These are phyloP conservation scores for Irena cyanogastra DNA, from an alignment of 2,113 vertebrate species.

Conservation along the genomic window DNA sequence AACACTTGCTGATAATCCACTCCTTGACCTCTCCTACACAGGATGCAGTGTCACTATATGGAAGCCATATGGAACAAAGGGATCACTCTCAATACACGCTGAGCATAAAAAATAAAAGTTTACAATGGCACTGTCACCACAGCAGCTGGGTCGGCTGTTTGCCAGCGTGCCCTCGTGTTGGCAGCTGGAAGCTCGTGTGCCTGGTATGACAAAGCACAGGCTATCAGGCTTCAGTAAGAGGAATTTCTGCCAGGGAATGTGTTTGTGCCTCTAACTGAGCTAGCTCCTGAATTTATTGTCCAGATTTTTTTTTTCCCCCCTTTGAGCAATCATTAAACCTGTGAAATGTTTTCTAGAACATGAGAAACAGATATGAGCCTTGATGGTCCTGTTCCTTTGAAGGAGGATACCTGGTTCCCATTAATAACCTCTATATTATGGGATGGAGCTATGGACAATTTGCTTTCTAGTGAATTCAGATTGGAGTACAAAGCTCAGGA, in stretches of 20 bases:
- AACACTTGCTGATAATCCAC: conserved; percentile 57
- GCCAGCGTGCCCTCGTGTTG: conserved; percentile 29
- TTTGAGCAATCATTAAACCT: conserved; percentile 14
- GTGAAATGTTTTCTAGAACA: conserved; percentile 32
- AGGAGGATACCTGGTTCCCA: conserved; percentile 56
- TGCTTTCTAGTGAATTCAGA: conserved; percentile 46
- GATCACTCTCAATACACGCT: neutral
- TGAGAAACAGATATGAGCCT: conserved; percentile 11
- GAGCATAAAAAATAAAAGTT: conserved; percentile 9
- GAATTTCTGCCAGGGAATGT: neutral
- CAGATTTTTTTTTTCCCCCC: neutral
- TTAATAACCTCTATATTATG: conserved; percentile 23
- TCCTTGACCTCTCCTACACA: conserved; percentile 48
- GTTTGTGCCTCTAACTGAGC: neutral
- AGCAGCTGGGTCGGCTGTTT: conserved; percentile 20
- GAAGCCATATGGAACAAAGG: conserved; percentile 61
- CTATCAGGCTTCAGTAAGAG: neutral
- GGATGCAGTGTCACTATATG: conserved; percentile 49
- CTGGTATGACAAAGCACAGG: neutral
- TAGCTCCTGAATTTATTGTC: conserved; percentile 22
- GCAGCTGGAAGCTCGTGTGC: neutral
- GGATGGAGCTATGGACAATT: conserved; percentile 32
- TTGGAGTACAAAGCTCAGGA: conserved; percentile 44
- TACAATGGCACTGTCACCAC: conserved; percentile 14
- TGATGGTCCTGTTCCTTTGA: conserved; percentile 35